phyloP scores from a whole-genome alignment of 2,113 vertebrate species.

The Cheilinus undulatus region DNA sequence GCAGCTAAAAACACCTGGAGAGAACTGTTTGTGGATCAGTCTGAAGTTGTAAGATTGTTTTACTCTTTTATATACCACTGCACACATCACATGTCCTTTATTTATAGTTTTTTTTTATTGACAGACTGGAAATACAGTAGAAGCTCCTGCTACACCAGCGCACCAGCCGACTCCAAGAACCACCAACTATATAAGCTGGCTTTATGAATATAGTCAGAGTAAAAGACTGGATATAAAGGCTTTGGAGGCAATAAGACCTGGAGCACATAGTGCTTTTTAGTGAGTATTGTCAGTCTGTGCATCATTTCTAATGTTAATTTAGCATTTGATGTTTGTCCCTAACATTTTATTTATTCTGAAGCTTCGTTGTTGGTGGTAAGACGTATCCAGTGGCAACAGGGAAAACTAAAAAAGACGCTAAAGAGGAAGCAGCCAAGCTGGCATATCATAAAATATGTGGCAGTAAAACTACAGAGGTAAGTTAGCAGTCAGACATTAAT shows the following conservation, averaged over 20 bases:
- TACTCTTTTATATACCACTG: background rate
- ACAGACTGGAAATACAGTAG: slow-evolving; percentile 33
- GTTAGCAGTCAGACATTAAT: background rate
- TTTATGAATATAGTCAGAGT: slow-evolving; percentile 76
- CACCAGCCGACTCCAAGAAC: slow-evolving; percentile 6
- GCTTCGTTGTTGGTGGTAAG: slow-evolving; percentile 55
- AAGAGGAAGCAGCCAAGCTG: slow-evolving; percentile 74
- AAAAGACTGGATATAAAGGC: background rate
- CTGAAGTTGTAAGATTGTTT: slow-evolving; percentile 44
- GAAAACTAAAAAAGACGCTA: slow-evolving; percentile 75
- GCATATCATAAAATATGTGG: slow-evolving; percentile 51
- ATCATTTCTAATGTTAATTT: background rate
- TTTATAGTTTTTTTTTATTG: slow-evolving; percentile 9
- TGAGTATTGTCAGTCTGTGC: slow-evolving; percentile 34
- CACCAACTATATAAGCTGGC: slow-evolving; percentile 70
- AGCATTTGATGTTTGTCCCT: background rate
- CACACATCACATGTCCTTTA: background rate
- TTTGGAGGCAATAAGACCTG: slow-evolving; percentile 29
- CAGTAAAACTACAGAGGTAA: slow-evolving; percentile 47
- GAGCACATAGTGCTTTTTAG: slow-evolving; percentile 8
- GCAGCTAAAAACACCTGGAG: slow-evolving; percentile 76
- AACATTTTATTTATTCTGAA: slow-evolving; percentile 28
- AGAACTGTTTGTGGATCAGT: background rate
- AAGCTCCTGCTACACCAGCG: background rate
- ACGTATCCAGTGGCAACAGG: slow-evolving; percentile 64